phyloP scores from a whole-genome alignment of 2,113 vertebrate species.

The Collichthys lucidus region DNA sequence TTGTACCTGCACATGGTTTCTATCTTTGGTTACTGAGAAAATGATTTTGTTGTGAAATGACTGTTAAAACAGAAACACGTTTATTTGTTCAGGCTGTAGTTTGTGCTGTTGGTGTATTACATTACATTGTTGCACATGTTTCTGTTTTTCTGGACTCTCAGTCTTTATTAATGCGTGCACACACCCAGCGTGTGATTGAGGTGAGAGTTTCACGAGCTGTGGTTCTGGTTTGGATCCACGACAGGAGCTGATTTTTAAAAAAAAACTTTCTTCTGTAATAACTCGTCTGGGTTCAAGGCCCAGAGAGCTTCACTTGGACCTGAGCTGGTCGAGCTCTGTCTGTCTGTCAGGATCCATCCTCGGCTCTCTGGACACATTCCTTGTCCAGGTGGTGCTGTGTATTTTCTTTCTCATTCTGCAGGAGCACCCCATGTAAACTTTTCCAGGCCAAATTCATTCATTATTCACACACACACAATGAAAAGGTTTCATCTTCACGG shows the following conservation, averaged over 20 bases:
- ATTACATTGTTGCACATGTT: neutral
- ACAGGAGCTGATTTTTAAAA: neutral
- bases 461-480: constrained; percentile 71
- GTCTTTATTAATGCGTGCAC: neutral
- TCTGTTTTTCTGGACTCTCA: neutral
- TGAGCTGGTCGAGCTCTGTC: constrained; percentile 13
- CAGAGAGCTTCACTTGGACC: constrained; percentile 21
- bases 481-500: constrained; percentile 69
- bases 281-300: constrained; percentile 40
- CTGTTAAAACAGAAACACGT: too few species aligned
- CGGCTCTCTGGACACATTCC: constrained; percentile 62
- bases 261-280: neutral
- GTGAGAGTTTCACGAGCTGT: constrained; percentile 17
- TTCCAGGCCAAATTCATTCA: constrained; percentile 63
- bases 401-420: constrained; percentile 83
- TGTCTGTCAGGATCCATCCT: constrained; percentile 25
- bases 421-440: constrained; percentile 70
- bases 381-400: constrained; percentile 78
- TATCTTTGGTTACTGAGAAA: neutral
- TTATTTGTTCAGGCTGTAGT: too few species aligned
- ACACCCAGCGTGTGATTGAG: constrained; percentile 8
- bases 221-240: constrained; percentile 20
- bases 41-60: neutral
- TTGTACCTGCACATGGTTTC: too few species aligned
- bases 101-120: neutral